Base-by-base conservation (phyloP, 2,797 vertebrate species). In the Macropodus opercularis region DNA sequence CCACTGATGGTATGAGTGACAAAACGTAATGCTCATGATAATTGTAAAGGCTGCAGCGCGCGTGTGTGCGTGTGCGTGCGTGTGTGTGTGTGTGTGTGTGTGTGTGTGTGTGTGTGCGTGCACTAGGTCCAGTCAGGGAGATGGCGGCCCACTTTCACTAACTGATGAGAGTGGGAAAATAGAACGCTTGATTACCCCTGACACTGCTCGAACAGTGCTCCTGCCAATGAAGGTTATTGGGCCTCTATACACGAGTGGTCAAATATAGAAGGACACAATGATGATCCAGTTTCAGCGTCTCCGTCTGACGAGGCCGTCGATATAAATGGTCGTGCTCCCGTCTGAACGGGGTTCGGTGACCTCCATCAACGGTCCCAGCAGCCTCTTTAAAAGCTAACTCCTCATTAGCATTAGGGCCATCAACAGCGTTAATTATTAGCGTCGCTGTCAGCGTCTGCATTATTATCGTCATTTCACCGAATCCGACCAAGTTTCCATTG, bases 151-250 rank as follows among this genome's bases (percentile, higher is more conserved):
- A 91, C 84, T 91, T 92, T 83, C 77, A 63, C 75, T 83, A 85
- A 80, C 64, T 87, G 89, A 93, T 92, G 87, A 88, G 83, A 85
- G 87, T 72, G 74, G 86, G 85, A 90, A 92, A 92, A 91, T 92
- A 92, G 91, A 87, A 83, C 72, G 73, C 85, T 85, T 92, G 88
- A 92, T 91, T 92, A 90, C 90, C 90, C 89, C 80, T 60, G 87
- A 90, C 89, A 80, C 83, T 57, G 71, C 85, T 84, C 64, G 58
- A 77, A 78, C 72, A 24, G 36, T 47, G 75, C 85, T 84, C 63
- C 84, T 80, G 74, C 75, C 81, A 73, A 69, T 86, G 84, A 89
- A 90, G 91, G 88, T 91, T 85, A 89, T 65, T 70, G 66, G 76
- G 85, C 54, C 78, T 74, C 63, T 58, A 51, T 70, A 66, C 74